Conservation (phyloP, 2,113 vertebrate genomes). For the Gopherus evgoodei region DNA sequence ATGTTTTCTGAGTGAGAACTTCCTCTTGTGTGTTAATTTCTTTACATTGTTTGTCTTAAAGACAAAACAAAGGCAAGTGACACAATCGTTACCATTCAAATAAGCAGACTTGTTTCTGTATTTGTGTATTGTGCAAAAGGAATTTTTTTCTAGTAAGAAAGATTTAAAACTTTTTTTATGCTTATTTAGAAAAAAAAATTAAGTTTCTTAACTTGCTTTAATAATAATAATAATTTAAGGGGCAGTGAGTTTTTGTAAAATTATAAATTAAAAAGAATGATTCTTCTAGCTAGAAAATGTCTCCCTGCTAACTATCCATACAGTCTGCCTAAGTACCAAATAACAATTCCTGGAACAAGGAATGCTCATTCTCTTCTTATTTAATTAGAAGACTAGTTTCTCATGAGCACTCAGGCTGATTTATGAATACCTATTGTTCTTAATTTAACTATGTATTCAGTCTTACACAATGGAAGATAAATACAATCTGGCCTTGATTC, state of each 20-base stretch:
- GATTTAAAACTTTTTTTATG: background rate
- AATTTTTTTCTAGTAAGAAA: background rate
- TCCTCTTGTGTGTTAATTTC: background rate
- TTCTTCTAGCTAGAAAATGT: constrained; percentile 5
- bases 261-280: constrained; percentile 25
- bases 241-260: background rate
- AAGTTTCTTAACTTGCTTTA: background rate
- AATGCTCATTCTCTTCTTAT: constrained; percentile 67
- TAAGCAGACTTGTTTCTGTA: background rate
- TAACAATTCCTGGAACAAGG: constrained; percentile 75
- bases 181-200: background rate
- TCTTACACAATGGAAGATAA: constrained; percentile 66
- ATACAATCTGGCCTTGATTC: constrained; percentile 29
- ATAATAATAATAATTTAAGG: background rate
- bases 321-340: constrained; percentile 50
- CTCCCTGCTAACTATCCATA: constrained; percentile 25
- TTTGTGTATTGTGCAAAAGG: constrained; percentile 1
- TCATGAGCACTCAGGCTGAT: constrained; percentile 64
- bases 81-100: background rate
- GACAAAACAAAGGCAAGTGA: background rate
- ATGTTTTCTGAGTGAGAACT: background rate
- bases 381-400: constrained; percentile 78
- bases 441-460: constrained; percentile 71
- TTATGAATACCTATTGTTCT: constrained; percentile 80
- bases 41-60: background rate